Conservation (phyloP, 2,888 invertebrate species). For the Aphodius granarius region DNA sequence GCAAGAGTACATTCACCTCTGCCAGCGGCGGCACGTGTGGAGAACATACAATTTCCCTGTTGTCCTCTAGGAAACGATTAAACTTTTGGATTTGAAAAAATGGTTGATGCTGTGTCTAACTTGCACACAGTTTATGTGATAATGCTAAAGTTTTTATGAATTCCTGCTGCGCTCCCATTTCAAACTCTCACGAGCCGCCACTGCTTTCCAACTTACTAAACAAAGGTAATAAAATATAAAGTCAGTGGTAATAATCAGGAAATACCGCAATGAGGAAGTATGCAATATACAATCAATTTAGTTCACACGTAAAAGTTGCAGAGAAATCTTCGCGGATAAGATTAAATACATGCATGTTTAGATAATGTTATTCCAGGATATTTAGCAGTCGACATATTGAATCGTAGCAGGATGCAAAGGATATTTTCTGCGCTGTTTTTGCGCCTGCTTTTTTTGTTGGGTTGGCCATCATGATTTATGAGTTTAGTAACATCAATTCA, state of each 20-base stretch:
- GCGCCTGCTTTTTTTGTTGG: not conserved
- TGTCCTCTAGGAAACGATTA: too few relatives aligned
- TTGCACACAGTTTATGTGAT: too few relatives aligned
- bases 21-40: too few relatives aligned
- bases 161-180: too few relatives aligned
- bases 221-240: too few relatives aligned
- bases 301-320: not conserved
- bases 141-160: too few relatives aligned
- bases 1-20: not conserved
- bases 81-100: too few relatives aligned
- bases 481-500: constrained; percentile 15
- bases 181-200: too few relatives aligned
- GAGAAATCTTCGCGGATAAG: not conserved
- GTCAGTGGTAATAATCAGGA: not conserved
- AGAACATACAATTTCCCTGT: too few relatives aligned
- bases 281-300: not conserved
- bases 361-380: not conserved
- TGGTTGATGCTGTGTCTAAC: too few relatives aligned
- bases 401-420: not conserved
- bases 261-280: not conserved
- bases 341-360: not conserved
- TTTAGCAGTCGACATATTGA: not conserved
- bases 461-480: constrained; percentile 14
- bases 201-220: too few relatives aligned
- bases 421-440: not conserved